Base-by-base conservation (phyloP, 2,888 invertebrate genomes). In the Lepidochrysops patricia region DNA sequence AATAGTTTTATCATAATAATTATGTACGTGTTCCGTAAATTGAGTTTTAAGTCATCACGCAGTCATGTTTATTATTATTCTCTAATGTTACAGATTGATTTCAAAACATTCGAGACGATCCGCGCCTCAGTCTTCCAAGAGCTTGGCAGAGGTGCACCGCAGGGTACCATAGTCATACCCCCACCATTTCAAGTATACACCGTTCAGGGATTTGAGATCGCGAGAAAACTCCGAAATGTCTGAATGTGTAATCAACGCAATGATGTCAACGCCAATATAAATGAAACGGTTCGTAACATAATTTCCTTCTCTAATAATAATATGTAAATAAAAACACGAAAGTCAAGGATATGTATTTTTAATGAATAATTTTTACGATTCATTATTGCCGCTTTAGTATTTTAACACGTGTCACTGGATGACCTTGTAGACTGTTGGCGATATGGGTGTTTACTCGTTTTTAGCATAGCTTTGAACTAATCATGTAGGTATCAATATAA, bases 1-100 rank as follows among this genome's bases (percentile, higher is more conserved):
- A n/a, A 35, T 4, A 35, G 13, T 35, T 35, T 35, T 35, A 4
- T 35, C n/a, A 13, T 5, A 13, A 35, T 13, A 13, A 13, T 35
- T 35, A 9, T 35, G 13, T 35, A 5, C n/a, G n/a, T n/a, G n/a
- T n/a, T n/a, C n/a, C n/a, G n/a, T n/a, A 35, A 12, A 35, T 35
- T 35, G 35, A 13, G 35, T 76, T 69, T n/a, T 75, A 76, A 75
- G 68, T 72, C 65, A 52, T 12, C 32, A 15, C 59, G 69, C 70
- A 69, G 71, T 72, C 64, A 71, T 79, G 80, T 84, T 86, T 86
- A 86, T 84, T 87, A 88, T 87, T 87, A 80, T 87, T 86, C 82
- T 74, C 82, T 80, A 84, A 80, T 82, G 80, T 85, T 87, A 79
- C 87, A 89, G 88, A 84, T 83, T 84, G 87, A 86, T 84, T 87